These are phyloP conservation scores for Melanaphis sacchari DNA, from an alignment of 1,140 invertebrate genomes.

Conservation along the genomic window DNA sequence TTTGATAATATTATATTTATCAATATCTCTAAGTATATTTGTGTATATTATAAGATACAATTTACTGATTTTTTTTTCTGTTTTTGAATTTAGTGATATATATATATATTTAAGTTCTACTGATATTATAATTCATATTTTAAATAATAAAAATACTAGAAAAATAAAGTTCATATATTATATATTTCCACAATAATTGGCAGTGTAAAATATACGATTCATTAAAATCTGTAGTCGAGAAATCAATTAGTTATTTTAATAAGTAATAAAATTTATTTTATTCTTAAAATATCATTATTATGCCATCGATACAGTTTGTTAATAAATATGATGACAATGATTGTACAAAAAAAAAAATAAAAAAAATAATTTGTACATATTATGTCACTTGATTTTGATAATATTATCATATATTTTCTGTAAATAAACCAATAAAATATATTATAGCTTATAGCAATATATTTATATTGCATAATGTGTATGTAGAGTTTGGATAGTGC, in stretches of 20 bases:
- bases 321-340: neutral
- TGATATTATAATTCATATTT: neutral
- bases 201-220: too few relatives aligned
- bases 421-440: neutral
- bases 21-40: too few relatives aligned
- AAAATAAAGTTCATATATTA: too few relatives aligned
- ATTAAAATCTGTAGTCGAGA: neutral
- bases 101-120: neutral
- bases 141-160: neutral
- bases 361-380: neutral
- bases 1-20: too few relatives aligned
- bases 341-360: neutral
- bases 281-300: neutral
- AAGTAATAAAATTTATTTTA: neutral
- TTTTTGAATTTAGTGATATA: neutral
- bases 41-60: neutral
- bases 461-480: neutral
- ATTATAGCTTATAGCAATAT: neutral
- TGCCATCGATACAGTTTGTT: neutral
- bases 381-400: neutral
- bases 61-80: neutral
- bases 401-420: neutral
- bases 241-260: neutral
- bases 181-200: too few relatives aligned
- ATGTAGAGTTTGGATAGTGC: neutral